Conservation (phyloP, 2,113 vertebrate species). For the Panthera tigris region DNA sequence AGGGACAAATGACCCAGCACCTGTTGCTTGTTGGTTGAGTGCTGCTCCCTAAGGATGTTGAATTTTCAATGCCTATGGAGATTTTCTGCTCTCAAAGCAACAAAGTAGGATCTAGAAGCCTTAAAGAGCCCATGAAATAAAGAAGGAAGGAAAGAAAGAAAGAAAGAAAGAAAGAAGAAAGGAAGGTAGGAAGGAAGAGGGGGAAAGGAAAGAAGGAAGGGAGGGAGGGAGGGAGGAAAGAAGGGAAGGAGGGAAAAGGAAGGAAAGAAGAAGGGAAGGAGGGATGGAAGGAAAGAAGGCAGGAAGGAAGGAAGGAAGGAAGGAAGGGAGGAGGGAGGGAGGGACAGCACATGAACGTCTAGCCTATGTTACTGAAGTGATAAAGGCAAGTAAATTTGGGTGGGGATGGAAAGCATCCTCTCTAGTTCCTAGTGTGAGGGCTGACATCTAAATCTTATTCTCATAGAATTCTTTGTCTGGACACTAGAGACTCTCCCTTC, state of each 20-base stretch:
- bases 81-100: not conserved
- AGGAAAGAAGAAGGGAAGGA: too few relatives aligned
- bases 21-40: not conserved
- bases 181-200: too few relatives aligned
- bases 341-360: not conserved
- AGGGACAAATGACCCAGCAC: not conserved
- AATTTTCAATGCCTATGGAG: not conserved
- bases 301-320: not conserved
- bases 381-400: not conserved
- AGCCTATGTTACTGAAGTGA: not conserved
- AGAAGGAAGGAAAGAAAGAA: not conserved
- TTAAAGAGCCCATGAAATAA: not conserved
- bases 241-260: too few relatives aligned
- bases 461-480: not conserved
- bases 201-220: not conserved
- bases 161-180: not conserved
- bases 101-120: not conserved
- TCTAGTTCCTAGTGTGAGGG: not conserved
- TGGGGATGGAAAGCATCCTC: too few relatives aligned
- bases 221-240: not conserved
- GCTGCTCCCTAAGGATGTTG: not conserved
- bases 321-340: not conserved
- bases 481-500: not conserved
- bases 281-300: too few relatives aligned
- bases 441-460: not conserved